These are phyloP conservation scores for Bellardia bayeri DNA, from an alignment of 2,888 invertebrate genomes.

Conservation along the genomic window DNA sequence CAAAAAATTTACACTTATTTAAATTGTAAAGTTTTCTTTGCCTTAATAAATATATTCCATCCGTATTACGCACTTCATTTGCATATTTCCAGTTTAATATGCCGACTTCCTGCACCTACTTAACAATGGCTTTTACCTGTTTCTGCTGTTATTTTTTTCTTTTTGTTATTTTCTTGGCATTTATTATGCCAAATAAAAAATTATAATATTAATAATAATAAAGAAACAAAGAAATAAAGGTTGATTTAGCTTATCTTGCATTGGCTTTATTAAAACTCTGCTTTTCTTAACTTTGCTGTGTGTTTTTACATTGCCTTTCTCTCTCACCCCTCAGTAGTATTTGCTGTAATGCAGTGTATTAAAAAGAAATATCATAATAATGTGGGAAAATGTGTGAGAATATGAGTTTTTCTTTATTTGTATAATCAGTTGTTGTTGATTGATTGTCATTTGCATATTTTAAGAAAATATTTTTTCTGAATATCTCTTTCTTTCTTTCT, in stretches of 20 bases:
- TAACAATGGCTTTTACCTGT: background rate
- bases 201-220: background rate
- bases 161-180: background rate
- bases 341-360: background rate
- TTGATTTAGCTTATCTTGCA: slow-evolving; percentile 44
- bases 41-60: background rate
- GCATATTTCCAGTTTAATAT: slow-evolving; percentile 38
- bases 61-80: slow-evolving; percentile 27
- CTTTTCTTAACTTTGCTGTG: background rate
- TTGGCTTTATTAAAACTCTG: slow-evolving; percentile 51
- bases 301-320: background rate
- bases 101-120: slow-evolving; percentile 22
- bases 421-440: slow-evolving; percentile 64
- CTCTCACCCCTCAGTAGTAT: background rate
- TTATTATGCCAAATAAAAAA: background rate
- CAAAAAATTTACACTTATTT: background rate
- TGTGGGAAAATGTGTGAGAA: background rate
- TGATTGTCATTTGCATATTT: slow-evolving; percentile 69
- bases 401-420: slow-evolving; percentile 31
- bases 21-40: background rate
- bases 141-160: background rate
- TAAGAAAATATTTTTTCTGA: slow-evolving; percentile 24
- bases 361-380: background rate
- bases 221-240: slow-evolving; percentile 22
- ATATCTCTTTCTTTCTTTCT: background rate